A percentile compares a stretch with the other conserved stretches of the same genome.
Evolutionary conservation across 2,797 vertebrate genomes (phyloP).

Genomic region (Pseudochaenichthys georgianus): DNA sequence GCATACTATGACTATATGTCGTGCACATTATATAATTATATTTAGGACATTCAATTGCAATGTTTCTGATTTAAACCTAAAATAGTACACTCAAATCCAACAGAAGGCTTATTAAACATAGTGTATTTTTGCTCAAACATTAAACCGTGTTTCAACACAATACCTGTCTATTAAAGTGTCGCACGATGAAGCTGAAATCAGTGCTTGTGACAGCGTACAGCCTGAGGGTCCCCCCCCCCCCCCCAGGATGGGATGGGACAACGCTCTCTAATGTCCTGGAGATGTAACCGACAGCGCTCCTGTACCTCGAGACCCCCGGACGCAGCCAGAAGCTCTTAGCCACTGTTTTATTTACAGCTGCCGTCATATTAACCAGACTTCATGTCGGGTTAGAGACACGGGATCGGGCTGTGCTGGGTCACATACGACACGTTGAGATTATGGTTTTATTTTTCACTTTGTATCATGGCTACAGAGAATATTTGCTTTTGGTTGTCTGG

Average conservation of each 20-base stretch:
- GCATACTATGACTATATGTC: no score
- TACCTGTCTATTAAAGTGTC: background rate
- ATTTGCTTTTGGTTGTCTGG: background rate
- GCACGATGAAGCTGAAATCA: slow-evolving; percentile 6
- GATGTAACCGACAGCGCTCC: slow-evolving; percentile 47
- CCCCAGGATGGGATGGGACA: slow-evolving; percentile 63
- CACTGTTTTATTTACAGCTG: slow-evolving; percentile 75
- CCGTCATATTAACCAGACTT: slow-evolving; percentile 67
- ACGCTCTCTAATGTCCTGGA: slow-evolving; percentile 21
- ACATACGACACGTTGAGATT: background rate
- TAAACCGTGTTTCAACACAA: background rate
- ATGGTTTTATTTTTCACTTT: background rate
- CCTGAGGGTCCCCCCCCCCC: background rate
- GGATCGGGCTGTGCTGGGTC: slow-evolving; percentile 13
- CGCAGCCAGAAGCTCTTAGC: slow-evolving; percentile 51
- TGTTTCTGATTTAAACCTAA: background rate
- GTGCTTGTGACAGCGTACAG: background rate
- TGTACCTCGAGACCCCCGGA: slow-evolving; percentile 47
- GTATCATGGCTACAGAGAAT: background rate
- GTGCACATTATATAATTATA: background rate
- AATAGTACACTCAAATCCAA: no score
- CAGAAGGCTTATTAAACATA: no score
- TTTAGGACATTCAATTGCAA: background rate
- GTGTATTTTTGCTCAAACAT: background rate
- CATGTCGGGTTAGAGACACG: slow-evolving; percentile 58